Evolutionary conservation across 2,113 vertebrate genomes (phyloP).

Genomic region (Pampusana beccarii): DNA sequence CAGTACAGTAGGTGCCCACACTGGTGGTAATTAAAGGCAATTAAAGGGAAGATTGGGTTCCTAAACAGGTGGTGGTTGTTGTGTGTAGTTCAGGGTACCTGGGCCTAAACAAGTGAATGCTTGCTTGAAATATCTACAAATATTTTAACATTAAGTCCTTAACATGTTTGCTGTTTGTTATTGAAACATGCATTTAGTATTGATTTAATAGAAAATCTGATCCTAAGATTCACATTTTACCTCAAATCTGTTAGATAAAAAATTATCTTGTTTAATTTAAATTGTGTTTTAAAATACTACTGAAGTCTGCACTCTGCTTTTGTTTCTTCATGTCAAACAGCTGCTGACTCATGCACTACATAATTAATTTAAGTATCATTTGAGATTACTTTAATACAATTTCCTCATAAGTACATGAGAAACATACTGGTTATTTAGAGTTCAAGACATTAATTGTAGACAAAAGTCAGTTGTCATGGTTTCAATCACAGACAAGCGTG

Average conservation of each 20-base stretch:
- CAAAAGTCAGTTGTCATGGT: constrained; percentile 55
- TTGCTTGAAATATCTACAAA: background rate
- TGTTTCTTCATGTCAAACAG: constrained; percentile 28
- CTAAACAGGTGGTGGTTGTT: background rate
- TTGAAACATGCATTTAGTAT: background rate
- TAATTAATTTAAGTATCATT: constrained; percentile 65
- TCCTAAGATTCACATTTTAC: background rate
- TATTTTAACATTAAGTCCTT: background rate
- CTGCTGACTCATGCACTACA: constrained; percentile 55
- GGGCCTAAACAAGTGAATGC: background rate
- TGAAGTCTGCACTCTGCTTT: constrained; percentile 20
- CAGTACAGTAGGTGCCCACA: background rate
- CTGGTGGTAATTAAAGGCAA: background rate
- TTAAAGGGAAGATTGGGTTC: background rate
- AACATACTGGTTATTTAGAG: constrained; percentile 43
- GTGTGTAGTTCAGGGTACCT: background rate
- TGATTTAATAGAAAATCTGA: background rate
- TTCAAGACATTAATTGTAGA: constrained; percentile 49
- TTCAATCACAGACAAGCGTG: constrained; percentile 15
- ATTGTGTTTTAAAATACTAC: background rate
- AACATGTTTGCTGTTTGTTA: background rate
- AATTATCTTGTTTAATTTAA: background rate
- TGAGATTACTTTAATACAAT: constrained; percentile 57
- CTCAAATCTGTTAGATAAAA: background rate
- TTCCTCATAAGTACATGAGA: constrained; percentile 28